These are phyloP conservation scores for Ameiurus melas DNA, from an alignment of 2,113 vertebrate species.

Conservation along the genomic window DNA sequence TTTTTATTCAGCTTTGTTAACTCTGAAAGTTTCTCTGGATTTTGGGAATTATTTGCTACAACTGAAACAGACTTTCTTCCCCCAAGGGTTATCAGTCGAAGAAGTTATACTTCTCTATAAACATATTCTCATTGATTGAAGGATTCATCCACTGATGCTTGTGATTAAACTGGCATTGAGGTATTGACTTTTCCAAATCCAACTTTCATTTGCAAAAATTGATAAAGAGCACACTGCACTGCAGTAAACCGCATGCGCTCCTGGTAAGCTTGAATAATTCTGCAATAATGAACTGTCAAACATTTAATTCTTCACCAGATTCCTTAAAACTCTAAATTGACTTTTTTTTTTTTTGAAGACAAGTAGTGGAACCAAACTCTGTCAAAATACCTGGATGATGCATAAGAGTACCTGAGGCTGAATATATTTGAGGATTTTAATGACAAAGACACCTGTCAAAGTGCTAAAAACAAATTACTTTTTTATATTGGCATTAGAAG, in stretches of 20 bases:
- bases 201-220: background rate
- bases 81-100: background rate
- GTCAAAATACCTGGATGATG: slow-evolving; percentile 15
- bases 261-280: slow-evolving; percentile 10
- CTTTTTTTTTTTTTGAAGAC: background rate
- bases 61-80: background rate
- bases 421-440: background rate
- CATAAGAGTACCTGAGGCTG: background rate
- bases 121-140: background rate
- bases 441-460: slow-evolving; percentile 4
- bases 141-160: background rate
- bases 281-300: background rate
- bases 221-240: background rate
- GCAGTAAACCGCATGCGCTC: background rate
- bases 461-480: slow-evolving; percentile 20
- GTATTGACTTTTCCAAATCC: background rate
- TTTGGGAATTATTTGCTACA: background rate
- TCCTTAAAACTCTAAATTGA: background rate
- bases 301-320: background rate
- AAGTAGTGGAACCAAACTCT: background rate
- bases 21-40: background rate
- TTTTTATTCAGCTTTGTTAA: background rate
- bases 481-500: background rate
- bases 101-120: background rate
- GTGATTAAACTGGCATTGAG: background rate